A percentile compares a stretch with the other conserved stretches of the same genome.
Conservation (phyloP, 2,888 invertebrate species). For the Mesochorus sp. region DNA sequence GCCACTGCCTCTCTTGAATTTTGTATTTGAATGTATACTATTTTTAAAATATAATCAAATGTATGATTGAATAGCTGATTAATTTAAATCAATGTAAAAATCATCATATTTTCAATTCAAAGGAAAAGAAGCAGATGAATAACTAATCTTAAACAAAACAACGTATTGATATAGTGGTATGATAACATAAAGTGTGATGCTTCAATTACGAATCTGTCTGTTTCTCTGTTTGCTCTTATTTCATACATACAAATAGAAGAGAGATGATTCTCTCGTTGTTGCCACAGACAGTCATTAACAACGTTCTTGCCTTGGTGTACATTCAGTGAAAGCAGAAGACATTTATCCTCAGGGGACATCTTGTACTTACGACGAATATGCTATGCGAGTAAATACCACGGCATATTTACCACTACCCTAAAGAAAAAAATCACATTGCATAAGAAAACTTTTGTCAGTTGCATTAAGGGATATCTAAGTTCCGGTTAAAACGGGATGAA, state of each 20-base stretch:
- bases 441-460: too few relatives aligned
- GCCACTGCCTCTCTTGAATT: too few relatives aligned
- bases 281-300: conserved; percentile 18
- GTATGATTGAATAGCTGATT: too few relatives aligned
- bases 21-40: too few relatives aligned
- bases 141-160: too few relatives aligned
- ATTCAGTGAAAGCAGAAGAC: conserved; percentile 23
- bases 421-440: too few relatives aligned
- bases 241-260: conserved; percentile 6
- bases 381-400: conserved; percentile 24
- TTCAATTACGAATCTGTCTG: conserved; percentile 3
- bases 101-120: too few relatives aligned
- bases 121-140: too few relatives aligned
- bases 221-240: conserved; percentile 27
- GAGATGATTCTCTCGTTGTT: conserved; percentile 21
- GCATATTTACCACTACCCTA: conserved; percentile 26
- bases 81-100: too few relatives aligned
- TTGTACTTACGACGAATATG: conserved; percentile 4
- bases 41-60: too few relatives aligned
- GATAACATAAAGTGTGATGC: not conserved
- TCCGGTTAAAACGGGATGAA: too few relatives aligned
- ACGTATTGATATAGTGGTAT: not conserved
- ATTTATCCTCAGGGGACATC: conserved; percentile 35
- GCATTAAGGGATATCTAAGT: not conserved
- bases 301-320: conserved; percentile 8